phyloP scores from a whole-genome alignment of 2,888 invertebrate species.

The Melanostoma scalare region DNA sequence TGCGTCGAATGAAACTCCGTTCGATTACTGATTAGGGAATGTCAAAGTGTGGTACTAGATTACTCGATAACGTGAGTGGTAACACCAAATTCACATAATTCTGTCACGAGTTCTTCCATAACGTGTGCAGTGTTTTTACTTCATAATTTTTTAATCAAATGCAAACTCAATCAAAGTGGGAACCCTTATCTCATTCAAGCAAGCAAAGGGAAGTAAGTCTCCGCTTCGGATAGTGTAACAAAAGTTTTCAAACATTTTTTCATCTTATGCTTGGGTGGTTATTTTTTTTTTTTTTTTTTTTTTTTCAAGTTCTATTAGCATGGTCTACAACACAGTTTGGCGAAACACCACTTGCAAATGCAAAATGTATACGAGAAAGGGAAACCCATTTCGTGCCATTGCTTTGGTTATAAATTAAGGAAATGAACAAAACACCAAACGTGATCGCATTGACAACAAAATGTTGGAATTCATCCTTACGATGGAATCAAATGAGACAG shows the following conservation, averaged over 20 bases:
- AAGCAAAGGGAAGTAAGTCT: not conserved
- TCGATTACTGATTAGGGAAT: no score
- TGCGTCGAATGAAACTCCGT: no score
- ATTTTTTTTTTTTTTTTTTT: not conserved
- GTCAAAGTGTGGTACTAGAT: no score
- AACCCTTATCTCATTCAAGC: not conserved
- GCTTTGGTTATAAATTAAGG: slow-evolving; percentile 57
- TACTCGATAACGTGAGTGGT: no score
- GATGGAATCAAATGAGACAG: not conserved
- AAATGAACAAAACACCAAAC: slow-evolving; percentile 39
- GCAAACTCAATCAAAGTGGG: not conserved
- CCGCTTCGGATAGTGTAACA: slow-evolving; percentile 36
- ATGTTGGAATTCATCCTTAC: not conserved
- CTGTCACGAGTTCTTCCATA: no score
- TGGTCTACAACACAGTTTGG: not conserved
- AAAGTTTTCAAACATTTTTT: slow-evolving; percentile 47
- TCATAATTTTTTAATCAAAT: no score
- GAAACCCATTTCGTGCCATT: slow-evolving; percentile 43
- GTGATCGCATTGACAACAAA: slow-evolving; percentile 7
- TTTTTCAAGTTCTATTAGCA: not conserved
- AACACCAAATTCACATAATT: no score
- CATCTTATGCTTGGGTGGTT: slow-evolving; percentile 21
- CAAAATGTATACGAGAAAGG: slow-evolving; percentile 7
- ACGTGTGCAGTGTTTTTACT: no score
- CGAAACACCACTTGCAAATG: slow-evolving; percentile 22